Evolutionary conservation across 2,113 vertebrate genomes (phyloP).

Genomic region (Hyaena hyaena): DNA sequence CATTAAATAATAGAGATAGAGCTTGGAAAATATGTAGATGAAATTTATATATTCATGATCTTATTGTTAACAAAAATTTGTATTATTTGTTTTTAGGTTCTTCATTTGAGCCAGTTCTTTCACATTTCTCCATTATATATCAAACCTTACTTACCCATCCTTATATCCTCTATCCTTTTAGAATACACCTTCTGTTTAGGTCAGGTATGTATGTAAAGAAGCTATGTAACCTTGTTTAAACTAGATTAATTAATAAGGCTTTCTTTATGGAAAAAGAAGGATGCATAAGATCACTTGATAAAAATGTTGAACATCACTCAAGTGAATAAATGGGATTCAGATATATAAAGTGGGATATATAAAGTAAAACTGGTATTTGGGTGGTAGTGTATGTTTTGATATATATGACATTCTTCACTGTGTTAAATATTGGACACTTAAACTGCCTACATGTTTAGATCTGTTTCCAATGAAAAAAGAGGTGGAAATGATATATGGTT

Average conservation of each 20-base stretch:
- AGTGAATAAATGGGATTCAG: not conserved
- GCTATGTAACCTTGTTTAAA: not conserved
- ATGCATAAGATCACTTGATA: not conserved
- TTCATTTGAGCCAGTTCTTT: slow-evolving; percentile 1
- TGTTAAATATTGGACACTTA: not conserved
- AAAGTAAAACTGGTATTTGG: slow-evolving; percentile 23
- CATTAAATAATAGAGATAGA: not conserved
- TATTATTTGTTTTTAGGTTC: slow-evolving; percentile 23
- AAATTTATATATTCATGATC: slow-evolving; percentile 1
- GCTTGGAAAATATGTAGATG: not conserved
- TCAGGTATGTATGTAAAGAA: not conserved
- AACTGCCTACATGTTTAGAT: not conserved
- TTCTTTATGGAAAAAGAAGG: not conserved
- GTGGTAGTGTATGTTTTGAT: not conserved
- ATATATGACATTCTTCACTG: not conserved
- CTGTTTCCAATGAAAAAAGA: not conserved
- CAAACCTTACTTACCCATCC: not conserved
- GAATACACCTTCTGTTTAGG: not conserved
- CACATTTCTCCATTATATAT: not conserved
- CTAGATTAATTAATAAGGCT: not conserved
- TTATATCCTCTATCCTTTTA: not conserved
- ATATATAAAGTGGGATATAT: not conserved
- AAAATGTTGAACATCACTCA: not conserved
- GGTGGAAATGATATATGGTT: not conserved
- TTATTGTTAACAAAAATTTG: not conserved